Evolutionary conservation across 92 coral and sea anemone genomes (phyloP).

Genomic region (Bergia puertoricense): DNA sequence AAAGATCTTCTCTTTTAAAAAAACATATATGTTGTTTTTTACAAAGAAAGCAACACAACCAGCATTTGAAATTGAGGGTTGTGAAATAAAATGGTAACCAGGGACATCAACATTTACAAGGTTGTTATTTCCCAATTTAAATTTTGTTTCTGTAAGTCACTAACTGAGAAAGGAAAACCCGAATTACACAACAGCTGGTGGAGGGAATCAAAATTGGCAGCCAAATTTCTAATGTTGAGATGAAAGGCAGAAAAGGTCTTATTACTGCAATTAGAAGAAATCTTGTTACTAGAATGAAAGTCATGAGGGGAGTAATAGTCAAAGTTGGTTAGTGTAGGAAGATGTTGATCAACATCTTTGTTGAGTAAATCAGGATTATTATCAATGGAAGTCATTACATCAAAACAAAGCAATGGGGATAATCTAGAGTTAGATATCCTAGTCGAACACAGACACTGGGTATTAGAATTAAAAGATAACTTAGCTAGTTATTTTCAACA

Average conservation of each 20-base stretch:
- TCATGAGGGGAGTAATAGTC: conserved; percentile 45
- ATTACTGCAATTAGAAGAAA: conserved; percentile 17
- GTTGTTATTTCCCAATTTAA: neutral
- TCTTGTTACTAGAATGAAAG: neutral
- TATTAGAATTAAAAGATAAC: conserved; percentile 43
- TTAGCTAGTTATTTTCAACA: conserved; percentile 6
- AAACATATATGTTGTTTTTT: conserved; percentile 26
- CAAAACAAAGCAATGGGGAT: conserved; percentile 25
- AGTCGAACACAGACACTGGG: conserved; percentile 30
- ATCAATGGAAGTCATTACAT: conserved; percentile 36
- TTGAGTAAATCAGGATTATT: conserved; percentile 32
- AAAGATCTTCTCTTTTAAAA: conserved; percentile 44
- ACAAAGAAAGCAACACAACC: conserved; percentile 66
- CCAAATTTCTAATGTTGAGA: conserved; percentile 39
- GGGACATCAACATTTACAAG: conserved; percentile 11
- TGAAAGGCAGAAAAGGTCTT: conserved; percentile 40
- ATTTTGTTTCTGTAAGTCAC: conserved; percentile 33
- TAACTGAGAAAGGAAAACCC: conserved; percentile 22
- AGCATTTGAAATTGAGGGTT: conserved; percentile 53
- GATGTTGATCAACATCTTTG: conserved; percentile 29
- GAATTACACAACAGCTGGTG: conserved; percentile 23
- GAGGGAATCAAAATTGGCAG: neutral
- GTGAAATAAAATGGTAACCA: conserved; percentile 46
- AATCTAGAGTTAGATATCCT: conserved; percentile 35
- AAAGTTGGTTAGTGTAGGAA: conserved; percentile 37